Evolutionary conservation across 37 sponge, comb jelly and placozoan species (phyloP).

Genomic region (Crambe crambe): DNA sequence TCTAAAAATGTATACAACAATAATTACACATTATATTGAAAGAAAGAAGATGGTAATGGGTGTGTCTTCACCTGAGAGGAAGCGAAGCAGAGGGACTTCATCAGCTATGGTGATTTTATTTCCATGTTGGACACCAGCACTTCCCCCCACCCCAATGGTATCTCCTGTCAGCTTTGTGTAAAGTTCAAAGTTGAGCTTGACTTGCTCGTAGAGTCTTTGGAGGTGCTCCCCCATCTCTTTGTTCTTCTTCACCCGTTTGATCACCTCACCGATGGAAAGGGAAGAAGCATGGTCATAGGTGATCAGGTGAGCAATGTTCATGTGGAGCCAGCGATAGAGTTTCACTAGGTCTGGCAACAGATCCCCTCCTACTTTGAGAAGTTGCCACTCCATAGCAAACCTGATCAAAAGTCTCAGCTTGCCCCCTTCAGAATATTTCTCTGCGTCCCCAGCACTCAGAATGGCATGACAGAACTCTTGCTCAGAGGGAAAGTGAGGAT

Average conservation of each 20-base stretch:
- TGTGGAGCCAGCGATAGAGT: slow-evolving; percentile 84
- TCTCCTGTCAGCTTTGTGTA: slow-evolving; percentile 84
- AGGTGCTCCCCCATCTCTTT: slow-evolving; percentile 34
- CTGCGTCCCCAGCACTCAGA: slow-evolving; percentile 21
- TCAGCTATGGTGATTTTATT: slow-evolving; percentile 69
- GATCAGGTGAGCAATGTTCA: slow-evolving; percentile 49
- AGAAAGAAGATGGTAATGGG: too few relatives aligned
- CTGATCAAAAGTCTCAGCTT: slow-evolving; percentile 17
- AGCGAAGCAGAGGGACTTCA: slow-evolving; percentile 61
- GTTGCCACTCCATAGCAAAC: slow-evolving; percentile 45
- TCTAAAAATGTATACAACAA: background rate
- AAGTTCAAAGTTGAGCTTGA: slow-evolving; percentile 62
- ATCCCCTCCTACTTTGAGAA: slow-evolving; percentile 46
- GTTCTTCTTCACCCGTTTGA: slow-evolving; percentile 14
- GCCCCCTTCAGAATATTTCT: slow-evolving; percentile 21
- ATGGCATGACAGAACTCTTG: slow-evolving; percentile 60
- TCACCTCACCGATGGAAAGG: slow-evolving; percentile 49
- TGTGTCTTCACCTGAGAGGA: slow-evolving; percentile 58
- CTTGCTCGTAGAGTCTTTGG: slow-evolving; percentile 45
- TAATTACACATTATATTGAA: background rate
- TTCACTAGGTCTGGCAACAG: slow-evolving; percentile 82
- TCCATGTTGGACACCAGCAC: slow-evolving; percentile 54
- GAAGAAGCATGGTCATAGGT: slow-evolving; percentile 58
- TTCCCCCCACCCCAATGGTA: slow-evolving; percentile 75
- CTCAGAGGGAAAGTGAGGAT: slow-evolving; percentile 66